Conservation (phyloP, 2,113 vertebrate species). For the Hypomesus transpacificus region DNA sequence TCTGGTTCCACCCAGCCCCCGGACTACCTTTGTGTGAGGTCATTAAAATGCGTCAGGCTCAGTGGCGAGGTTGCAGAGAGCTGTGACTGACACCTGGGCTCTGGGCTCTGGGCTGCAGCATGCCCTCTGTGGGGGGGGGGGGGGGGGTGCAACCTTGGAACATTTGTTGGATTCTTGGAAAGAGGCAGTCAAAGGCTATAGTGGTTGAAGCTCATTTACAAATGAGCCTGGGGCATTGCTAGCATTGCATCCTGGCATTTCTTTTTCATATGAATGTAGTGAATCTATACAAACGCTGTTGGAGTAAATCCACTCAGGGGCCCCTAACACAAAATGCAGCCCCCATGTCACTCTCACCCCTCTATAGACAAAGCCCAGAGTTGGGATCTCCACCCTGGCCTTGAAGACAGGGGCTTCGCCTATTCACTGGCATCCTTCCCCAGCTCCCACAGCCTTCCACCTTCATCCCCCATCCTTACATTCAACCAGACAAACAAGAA, state of each 20-base stretch:
- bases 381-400: constrained; percentile 16
- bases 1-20: constrained; percentile 44
- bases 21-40: constrained; percentile 46
- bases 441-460: constrained; percentile 23
- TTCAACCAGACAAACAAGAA: constrained; percentile 32
- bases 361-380: constrained; percentile 15
- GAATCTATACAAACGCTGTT: too few species aligned
- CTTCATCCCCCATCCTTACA: constrained; percentile 31
- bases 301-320: too few species aligned
- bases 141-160: too few species aligned
- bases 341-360: too few species aligned
- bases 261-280: too few species aligned
- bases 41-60: constrained; percentile 62
- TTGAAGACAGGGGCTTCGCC: constrained; percentile 5
- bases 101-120: constrained; percentile 25
- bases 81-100: constrained; percentile 57
- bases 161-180: too few species aligned
- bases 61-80: constrained; percentile 2
- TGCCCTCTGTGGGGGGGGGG: not conserved
- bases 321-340: too few species aligned
- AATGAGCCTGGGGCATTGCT: too few species aligned
- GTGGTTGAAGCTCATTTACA: too few species aligned
- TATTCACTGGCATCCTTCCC: constrained; percentile 48
- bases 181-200: too few species aligned
- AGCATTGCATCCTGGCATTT: too few species aligned